Percentiles rank a stretch among this genome's conserved stretches.
Evolutionary conservation across 1,140 invertebrate genomes (phyloP).

Genomic region (Procambarus virginalis): DNA sequence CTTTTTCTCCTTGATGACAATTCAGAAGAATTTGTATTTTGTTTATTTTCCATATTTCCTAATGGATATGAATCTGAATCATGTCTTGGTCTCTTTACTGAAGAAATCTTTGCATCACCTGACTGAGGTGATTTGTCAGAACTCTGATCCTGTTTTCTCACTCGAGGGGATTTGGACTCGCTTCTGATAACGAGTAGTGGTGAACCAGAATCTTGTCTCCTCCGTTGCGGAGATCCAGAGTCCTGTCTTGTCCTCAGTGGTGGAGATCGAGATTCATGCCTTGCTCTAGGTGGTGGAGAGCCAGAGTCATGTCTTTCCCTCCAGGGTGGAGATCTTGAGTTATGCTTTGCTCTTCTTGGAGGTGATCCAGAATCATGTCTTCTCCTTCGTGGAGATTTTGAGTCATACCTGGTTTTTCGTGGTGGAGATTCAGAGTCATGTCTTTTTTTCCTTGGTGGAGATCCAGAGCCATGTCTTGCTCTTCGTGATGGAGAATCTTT

Average conservation of each 20-base stretch:
- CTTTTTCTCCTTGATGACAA: slow-evolving; percentile 39
- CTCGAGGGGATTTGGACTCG: slow-evolving; percentile 32
- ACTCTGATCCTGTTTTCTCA: neutral
- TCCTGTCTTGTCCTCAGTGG: slow-evolving; percentile 29
- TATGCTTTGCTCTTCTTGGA: slow-evolving; percentile 34
- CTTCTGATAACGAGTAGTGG: slow-evolving; percentile 14
- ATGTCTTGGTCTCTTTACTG: slow-evolving; percentile 23
- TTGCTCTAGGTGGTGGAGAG: slow-evolving; percentile 18
- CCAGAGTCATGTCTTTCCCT: slow-evolving; percentile 55
- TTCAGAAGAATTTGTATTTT: neutral
- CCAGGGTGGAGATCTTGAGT: slow-evolving; percentile 45
- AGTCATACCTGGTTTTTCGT: slow-evolving; percentile 34
- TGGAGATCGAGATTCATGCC: slow-evolving; percentile 38
- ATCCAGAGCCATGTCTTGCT: slow-evolving; percentile 6
- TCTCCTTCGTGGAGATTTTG: slow-evolving; percentile 29
- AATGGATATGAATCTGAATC: slow-evolving; percentile 39
- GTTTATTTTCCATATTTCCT: neutral
- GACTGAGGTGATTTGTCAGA: neutral
- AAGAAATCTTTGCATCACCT: neutral
- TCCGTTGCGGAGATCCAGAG: slow-evolving; percentile 39
- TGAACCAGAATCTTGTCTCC: slow-evolving; percentile 45
- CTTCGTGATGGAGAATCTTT: slow-evolving; percentile 17
- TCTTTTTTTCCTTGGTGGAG: slow-evolving; percentile 41
- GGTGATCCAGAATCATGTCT: slow-evolving; percentile 44
- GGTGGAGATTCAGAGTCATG: slow-evolving; percentile 27